A percentile compares a stretch with the other conserved stretches of the same genome.
Conservation (phyloP, 2,888 invertebrate species). For the Iphiclides podalirius region DNA sequence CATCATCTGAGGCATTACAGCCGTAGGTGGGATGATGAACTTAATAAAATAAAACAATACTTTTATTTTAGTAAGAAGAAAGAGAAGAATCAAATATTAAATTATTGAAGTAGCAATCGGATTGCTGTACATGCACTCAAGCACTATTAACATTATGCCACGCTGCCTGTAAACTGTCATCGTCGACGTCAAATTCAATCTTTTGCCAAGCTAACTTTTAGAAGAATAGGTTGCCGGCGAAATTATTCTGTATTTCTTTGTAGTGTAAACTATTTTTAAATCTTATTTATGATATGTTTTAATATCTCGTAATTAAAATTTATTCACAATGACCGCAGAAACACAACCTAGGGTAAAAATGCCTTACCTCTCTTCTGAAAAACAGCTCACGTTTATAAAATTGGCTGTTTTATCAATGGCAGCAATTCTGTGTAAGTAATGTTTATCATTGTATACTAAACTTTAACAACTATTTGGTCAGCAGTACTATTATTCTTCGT, state of each 20-base stretch:
- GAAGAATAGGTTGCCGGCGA: conserved; percentile 67
- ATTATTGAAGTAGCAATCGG: no score
- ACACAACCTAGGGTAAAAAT: conserved; percentile 58
- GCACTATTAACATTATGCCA: conserved; percentile 45
- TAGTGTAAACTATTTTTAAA: conserved; percentile 25
- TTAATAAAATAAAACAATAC: no score
- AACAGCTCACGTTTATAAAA: conserved; percentile 80
- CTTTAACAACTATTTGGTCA: background rate
- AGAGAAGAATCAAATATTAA: no score
- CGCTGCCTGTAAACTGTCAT: conserved; percentile 61
- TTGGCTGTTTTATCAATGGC: conserved; percentile 94
- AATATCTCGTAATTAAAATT: conserved; percentile 26
- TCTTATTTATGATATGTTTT: conserved; percentile 39
- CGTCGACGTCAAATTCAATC: conserved; percentile 34
- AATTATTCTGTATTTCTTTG: conserved; percentile 35
- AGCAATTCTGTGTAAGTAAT: conserved; percentile 92
- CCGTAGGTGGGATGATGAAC: no score
- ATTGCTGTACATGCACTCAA: background rate
- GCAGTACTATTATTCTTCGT: background rate
- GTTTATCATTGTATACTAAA: conserved; percentile 9
- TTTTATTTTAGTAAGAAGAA: no score
- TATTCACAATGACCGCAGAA: conserved; percentile 62
- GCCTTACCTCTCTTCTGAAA: conserved; percentile 68
- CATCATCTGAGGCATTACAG: no score
- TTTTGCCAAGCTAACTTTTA: conserved; percentile 29